Base-by-base conservation (phyloP, 2,888 invertebrate species). In the Tribolium freemani region DNA sequence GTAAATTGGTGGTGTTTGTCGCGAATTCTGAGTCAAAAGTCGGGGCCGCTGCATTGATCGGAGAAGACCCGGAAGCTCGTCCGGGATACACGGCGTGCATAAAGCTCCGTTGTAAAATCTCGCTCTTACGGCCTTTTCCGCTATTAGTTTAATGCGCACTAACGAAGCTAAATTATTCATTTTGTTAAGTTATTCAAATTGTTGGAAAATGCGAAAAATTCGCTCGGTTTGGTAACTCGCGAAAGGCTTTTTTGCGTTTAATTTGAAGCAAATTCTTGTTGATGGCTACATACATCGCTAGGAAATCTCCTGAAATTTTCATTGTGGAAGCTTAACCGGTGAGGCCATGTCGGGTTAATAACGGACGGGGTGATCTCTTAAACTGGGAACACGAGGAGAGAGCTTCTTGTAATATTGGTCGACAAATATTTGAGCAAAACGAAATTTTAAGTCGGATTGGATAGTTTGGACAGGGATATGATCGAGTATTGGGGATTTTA, bases 31-130 rank as follows among this genome's bases (percentile, higher is more conserved):
- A 58, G 58, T 58, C 44, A 58, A 57, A 50, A 51, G 51, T 51
- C 11, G 54, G 16, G 64, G 53, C 48, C 53, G 64, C 64, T 64
- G 64, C 64, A 64, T 64, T 64, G 64, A 64, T 64, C 64, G 54
- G 45, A 64, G 54, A 64, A 64, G 64, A 64, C 54, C 64, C 64
- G 64, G 64, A 64, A 64, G 64, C 53, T 64, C 64, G 64, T 64
- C 64, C 53, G 53, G 54, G 64, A 64, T 53, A 53, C 64, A 45
- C 45, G 53, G 20, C 21, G 64, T 64, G 64, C 64, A 64, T 64
- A 64, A 64, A 64, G 64, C 64, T 44, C 44, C 64, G 64, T 54
- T 64, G 16, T 64, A 64, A 64, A 64, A 64, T 64, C 53, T 64
- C 16, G 64, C 64, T 54, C 51, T 64, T 64, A 64, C 31, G 53